Evolutionary conservation across 2,797 vertebrate species (phyloP).

Genomic region (Limnodromus scolopaceus): DNA sequence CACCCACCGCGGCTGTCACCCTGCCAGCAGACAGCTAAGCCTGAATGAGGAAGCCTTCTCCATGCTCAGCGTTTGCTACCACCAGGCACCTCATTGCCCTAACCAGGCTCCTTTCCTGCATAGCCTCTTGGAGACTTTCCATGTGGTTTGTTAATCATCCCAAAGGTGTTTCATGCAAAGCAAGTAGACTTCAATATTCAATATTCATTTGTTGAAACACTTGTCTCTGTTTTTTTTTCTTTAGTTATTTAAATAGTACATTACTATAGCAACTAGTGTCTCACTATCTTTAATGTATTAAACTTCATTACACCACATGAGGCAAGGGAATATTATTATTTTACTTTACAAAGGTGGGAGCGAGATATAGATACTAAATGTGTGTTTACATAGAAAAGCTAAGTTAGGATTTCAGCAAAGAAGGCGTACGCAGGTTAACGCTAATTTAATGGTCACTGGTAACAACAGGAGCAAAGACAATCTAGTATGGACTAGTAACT

Average conservation of each 20-base stretch:
- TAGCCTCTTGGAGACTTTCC: not conserved
- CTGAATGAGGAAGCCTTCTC: not conserved
- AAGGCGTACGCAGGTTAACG: accelerated
- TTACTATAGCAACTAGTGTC: conserved; percentile 66
- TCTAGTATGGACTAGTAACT: not conserved
- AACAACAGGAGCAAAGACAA: not conserved
- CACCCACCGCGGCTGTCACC: accelerated
- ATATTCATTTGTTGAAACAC: conserved; percentile 9
- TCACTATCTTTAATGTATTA: conserved; percentile 46
- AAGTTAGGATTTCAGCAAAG: conserved; percentile 15
- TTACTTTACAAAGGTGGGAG: conserved; percentile 36
- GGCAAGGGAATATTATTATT: conserved; percentile 46
- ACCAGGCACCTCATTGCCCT: accelerated
- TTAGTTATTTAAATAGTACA: conserved; percentile 57
- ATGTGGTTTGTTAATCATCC: accelerated
- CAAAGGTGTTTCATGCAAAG: not conserved
- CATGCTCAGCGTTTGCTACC: accelerated
- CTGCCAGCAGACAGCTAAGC: not conserved
- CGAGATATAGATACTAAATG: not conserved
- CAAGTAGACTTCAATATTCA: not conserved
- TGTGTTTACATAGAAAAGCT: not conserved
- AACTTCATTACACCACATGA: conserved; percentile 33
- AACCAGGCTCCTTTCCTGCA: not conserved
- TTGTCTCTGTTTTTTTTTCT: not conserved
- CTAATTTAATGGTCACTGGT: not conserved